Base-by-base conservation (phyloP, 2,113 vertebrate genomes). In the Plecotus auritus region DNA sequence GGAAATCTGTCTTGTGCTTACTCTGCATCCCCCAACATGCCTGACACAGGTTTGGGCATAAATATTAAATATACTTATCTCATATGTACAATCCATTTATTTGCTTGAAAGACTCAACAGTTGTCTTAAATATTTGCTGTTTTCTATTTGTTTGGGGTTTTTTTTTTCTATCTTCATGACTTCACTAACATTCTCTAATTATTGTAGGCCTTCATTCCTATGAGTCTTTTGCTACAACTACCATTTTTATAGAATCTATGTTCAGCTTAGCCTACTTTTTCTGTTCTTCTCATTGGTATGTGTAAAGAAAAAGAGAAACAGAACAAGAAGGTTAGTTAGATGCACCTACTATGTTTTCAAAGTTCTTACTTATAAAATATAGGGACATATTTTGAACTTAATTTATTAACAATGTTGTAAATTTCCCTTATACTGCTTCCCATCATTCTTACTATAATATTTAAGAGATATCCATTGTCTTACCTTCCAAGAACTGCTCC, bases 211-310 rank as follows among this genome's bases (percentile, higher is more conserved):
- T 91, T 69, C 86, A 92, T 94, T 83, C 93, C 51, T 90, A 7
- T 81, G 94, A 82, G 17, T 94, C 37, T 61, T 90, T 85, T 95
- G 59, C 81, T 88, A 35, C 86, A 54, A 83, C 59, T 67, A 77
- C 42, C 93, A 91, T 97, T 93, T 96, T 93, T 96, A 67, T 54
- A 93, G 85, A 94, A 87, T 92, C 81, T 97, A 18, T 91, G 94
- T 98, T 98, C 77, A 95, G 8, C 87, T 97, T 59, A 91, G 45
- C 28, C 51, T 94, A 32, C 87, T 95, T 92, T 16, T 76, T 42
- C 30, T 66, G 20, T 30, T 11, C 18, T 42, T 82, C 76, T 72
- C 17, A 20, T 91, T 47, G 73, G 4, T 7, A 1, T 47, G 2
- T 32, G 6, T 74, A 35, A 61, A 78, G 6, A 56, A 47, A 77